Evolutionary conservation across 2,113 vertebrate genomes (phyloP).

Genomic region (Thomomys bottae): DNA sequence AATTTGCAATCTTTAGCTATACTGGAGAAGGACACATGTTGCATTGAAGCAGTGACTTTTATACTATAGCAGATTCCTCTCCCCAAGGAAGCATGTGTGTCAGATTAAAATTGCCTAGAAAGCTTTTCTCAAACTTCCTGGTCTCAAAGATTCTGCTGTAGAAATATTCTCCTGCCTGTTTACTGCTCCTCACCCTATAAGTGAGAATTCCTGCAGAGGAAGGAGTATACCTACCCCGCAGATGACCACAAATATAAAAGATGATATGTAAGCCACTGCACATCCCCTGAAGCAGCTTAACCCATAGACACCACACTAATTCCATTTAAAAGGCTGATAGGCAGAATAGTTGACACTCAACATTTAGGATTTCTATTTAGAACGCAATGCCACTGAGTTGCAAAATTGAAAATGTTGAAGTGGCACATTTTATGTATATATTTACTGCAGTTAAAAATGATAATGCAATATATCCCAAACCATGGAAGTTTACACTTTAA

Average conservation of each 20-base stretch:
- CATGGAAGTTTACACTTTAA: background rate
- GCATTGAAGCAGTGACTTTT: background rate
- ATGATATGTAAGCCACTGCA: background rate
- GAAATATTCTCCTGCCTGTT: background rate
- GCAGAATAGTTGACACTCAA: background rate
- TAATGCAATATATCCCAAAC: background rate
- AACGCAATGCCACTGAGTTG: background rate
- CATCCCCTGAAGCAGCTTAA: background rate
- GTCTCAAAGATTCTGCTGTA: background rate
- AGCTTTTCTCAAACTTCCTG: background rate
- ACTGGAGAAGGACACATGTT: background rate
- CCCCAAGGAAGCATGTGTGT: background rate
- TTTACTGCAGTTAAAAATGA: background rate
- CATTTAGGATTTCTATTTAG: background rate
- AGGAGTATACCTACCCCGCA: background rate
- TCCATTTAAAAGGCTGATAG: background rate
- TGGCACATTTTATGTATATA: background rate
- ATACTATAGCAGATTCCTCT: background rate
- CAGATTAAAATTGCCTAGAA: background rate
- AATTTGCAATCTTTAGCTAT: slow-evolving; percentile 10
- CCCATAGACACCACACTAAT: background rate
- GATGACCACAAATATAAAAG: background rate
- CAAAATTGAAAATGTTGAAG: background rate
- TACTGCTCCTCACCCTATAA: background rate
- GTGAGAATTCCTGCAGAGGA: background rate